These are phyloP conservation scores for Tokudaia muenninki DNA, from an alignment of 2,797 vertebrate species.

Conservation along the genomic window DNA sequence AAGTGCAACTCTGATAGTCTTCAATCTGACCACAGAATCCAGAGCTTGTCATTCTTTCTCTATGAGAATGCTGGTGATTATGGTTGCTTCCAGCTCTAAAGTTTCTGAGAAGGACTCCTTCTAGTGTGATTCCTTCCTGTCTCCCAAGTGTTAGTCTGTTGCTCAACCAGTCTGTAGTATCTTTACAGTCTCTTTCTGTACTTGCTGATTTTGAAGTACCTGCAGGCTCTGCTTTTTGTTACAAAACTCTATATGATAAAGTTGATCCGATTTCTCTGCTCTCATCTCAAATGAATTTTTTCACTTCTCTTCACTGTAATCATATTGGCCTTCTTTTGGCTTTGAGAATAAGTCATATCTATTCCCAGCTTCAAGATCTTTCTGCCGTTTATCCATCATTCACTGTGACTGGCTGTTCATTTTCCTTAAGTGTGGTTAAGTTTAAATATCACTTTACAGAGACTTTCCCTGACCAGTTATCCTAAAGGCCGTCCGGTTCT, in stretches of 20 bases:
- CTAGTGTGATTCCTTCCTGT: not conserved
- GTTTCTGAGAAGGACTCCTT: not conserved
- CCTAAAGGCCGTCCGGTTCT: not conserved
- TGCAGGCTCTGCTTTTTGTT: conserved; percentile 24
- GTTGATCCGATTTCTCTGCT: not conserved
- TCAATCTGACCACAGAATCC: not conserved
- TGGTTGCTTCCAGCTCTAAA: not conserved
- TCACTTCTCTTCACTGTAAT: not conserved
- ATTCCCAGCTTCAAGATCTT: not conserved
- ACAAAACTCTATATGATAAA: not conserved
- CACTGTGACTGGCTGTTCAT: not conserved
- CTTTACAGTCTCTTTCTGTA: not conserved
- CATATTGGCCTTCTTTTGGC: not conserved
- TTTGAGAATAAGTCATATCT: not conserved
- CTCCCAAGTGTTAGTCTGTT: not conserved
- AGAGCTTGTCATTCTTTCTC: not conserved
- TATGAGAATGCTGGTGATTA: not conserved
- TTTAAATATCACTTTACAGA: not conserved
- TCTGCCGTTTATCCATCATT: not conserved
- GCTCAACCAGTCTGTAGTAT: not conserved
- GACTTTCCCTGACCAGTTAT: not conserved
- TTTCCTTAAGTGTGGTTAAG: conserved; percentile 39
- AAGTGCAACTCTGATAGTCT: not conserved
- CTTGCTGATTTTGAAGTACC: not conserved
- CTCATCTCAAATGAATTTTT: not conserved